phyloP scores from a whole-genome alignment of 2,888 invertebrate genomes.

The Drosophila kokeensis region DNA sequence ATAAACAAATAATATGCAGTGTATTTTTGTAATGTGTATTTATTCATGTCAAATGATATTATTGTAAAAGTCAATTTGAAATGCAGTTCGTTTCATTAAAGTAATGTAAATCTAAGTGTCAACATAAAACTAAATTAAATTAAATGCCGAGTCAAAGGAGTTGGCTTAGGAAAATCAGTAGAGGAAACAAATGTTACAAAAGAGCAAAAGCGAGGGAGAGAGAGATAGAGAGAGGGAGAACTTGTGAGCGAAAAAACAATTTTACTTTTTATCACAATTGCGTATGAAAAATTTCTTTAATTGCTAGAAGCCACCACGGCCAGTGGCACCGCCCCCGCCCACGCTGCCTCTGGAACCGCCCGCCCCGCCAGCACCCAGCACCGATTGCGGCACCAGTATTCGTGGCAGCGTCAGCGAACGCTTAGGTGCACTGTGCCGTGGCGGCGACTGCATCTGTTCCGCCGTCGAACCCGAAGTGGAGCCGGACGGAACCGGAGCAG shows the following conservation, averaged over 20 bases:
- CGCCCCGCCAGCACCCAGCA: conserved; percentile 41
- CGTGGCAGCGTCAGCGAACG: conserved; percentile 81
- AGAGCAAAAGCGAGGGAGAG: conserved; percentile 37
- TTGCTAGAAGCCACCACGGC: conserved; percentile 83
- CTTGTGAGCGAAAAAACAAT: conserved; percentile 41
- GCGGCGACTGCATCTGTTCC: conserved; percentile 44
- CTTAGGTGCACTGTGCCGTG: conserved; percentile 75
- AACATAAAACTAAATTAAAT: conserved; percentile 45
- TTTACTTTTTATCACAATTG: conserved; percentile 84
- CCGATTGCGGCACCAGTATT: conserved; percentile 70
- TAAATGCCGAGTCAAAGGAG: conserved; percentile 48
- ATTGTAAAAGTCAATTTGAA: conserved; percentile 37
- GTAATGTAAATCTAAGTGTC: conserved; percentile 31
- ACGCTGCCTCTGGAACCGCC: conserved; percentile 42
- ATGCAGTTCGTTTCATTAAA: conserved; percentile 56
- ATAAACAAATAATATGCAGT: conserved; percentile 32
- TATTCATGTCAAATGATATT: conserved; percentile 60
- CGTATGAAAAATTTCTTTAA: conserved; percentile 84
- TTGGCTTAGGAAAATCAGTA: conserved; percentile 40
- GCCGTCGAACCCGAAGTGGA: conserved; percentile 35
- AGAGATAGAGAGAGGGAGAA: conserved; percentile 18
- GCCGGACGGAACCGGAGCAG: conserved; percentile 10
- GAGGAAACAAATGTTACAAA: conserved; percentile 80
- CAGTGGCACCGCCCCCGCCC: conserved; percentile 40
- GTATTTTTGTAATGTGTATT: conserved; percentile 37